Evolutionary conservation across 2,113 vertebrate species (phyloP), one percentile per base, ranked within the genome.

Genomic region (Semicossyphus pulcher): DNA sequence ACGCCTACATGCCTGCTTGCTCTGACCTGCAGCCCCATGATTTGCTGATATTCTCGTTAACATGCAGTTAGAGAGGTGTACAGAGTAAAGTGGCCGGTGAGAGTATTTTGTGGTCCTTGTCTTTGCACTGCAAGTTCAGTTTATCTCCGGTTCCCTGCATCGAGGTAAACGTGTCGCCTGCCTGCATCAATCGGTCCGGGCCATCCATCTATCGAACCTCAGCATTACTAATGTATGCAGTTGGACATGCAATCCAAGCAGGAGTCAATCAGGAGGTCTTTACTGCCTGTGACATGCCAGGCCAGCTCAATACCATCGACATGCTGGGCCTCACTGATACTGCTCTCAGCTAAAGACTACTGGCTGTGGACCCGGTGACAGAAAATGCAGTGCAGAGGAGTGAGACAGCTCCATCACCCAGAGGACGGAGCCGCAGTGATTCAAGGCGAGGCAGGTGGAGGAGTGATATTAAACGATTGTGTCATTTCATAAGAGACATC

Each of bases 231-330:
- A 93, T 90, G 90, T 88, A 93, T 87, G 83, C 69, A 84, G 81
- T 84, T 72, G 83, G 92, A 91, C 90, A 93, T 82, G 89, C 87
- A 86, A 93, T 88, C 92, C 86, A 87, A 89, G 88, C 89, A 88
- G 81, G 83, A 93, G 91, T 93, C 92, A 89, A 89, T 93, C 88
- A 91, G 78, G 85, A 91, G 87, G 86, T 90, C 88, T 92, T 92
- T 91, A 89, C 86, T 60, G 80, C 61, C 70, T 72, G 67, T 78
- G 90, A 92, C 91, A 88, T 57, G 77, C 89, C 76, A 86, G 74
- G 75, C 37, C 76, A 45, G 92, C 20, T 93, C 92, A 72, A 93
- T 92, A 89, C 41, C 77, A 92, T 93, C 84, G 87, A 93, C 85
- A 72, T 47, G 81, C 76, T 63, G 86, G 83, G 80, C 81, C 75